phyloP scores from a whole-genome alignment of 2,888 invertebrate species.

The Ornithoptera priamus region DNA sequence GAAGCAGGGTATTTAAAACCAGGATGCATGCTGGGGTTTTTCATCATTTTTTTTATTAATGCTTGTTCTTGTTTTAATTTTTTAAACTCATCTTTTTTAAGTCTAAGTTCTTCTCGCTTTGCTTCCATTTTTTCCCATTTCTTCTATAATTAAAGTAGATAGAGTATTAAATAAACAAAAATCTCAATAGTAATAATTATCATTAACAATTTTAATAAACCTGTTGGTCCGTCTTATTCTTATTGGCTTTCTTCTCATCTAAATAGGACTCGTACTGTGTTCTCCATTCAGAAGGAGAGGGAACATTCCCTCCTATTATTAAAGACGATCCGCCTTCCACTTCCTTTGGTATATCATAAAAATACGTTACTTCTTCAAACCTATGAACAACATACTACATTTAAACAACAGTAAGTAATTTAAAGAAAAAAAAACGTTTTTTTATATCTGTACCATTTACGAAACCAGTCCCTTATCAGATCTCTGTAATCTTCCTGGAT shows the following conservation, averaged over 20 bases:
- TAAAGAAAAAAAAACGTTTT: not conserved
- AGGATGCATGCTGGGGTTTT: constrained; percentile 60
- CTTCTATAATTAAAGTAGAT: constrained; percentile 36
- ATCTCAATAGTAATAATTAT: too few species aligned
- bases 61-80: constrained; percentile 48
- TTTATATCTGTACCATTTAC: constrained; percentile 49
- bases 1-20: constrained; percentile 60
- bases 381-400: constrained; percentile 36
- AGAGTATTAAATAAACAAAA: too few species aligned
- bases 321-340: constrained; percentile 47
- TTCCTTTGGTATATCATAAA: constrained; percentile 56
- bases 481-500: constrained; percentile 54
- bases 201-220: constrained; percentile 26
- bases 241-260: constrained; percentile 46
- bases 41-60: constrained; percentile 58
- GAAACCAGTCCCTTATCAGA: constrained; percentile 57
- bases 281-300: constrained; percentile 54
- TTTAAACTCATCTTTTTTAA: constrained; percentile 46
- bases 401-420: constrained; percentile 3
- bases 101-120: constrained; percentile 42
- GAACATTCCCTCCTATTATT: constrained; percentile 54
- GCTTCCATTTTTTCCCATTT: constrained; percentile 49
- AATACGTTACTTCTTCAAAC: constrained; percentile 53
- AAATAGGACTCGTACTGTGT: constrained; percentile 49
- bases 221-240: constrained; percentile 44